Evolutionary conservation across 1,140 invertebrate genomes (phyloP).

Genomic region (Agrypnia vestita): DNA sequence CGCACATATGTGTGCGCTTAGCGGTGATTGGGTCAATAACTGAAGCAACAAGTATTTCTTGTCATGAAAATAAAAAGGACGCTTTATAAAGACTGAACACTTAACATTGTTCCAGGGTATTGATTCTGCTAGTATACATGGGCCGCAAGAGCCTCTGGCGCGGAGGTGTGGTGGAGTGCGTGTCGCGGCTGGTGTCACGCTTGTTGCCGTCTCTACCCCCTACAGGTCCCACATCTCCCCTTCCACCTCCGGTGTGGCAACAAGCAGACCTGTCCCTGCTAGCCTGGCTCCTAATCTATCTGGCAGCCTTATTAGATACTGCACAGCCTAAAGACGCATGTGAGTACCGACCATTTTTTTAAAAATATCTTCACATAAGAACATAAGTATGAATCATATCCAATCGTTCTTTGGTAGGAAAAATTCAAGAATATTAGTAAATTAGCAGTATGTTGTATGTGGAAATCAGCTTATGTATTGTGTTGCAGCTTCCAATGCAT

Average conservation of each 20-base stretch:
- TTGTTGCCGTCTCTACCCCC: constrained; percentile 67
- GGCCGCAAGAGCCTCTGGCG: constrained; percentile 82
- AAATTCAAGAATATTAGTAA: too few relatives aligned
- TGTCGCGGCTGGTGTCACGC: constrained; percentile 68
- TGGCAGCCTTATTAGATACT: constrained; percentile 83
- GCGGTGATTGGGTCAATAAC: too few relatives aligned
- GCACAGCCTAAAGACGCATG: constrained; percentile 70
- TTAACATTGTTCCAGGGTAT: constrained; percentile 76
- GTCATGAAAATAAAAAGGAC: neutral
- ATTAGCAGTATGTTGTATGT: neutral
- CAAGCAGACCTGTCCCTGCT: constrained; percentile 79
- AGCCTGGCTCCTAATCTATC: constrained; percentile 86
- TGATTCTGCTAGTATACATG: constrained; percentile 90
- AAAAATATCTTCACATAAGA: neutral
- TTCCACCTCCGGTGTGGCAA: constrained; percentile 62
- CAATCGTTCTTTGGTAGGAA: too few relatives aligned
- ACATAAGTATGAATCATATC: neutral
- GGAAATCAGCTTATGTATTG: neutral
- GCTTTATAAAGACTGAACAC: neutral
- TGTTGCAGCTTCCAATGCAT: constrained; percentile 63
- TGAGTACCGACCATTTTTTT: constrained; percentile 56
- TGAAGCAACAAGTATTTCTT: too few relatives aligned
- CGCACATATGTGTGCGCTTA: too few relatives aligned
- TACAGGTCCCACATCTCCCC: constrained; percentile 48
- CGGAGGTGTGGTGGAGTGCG: constrained; percentile 67